Base-by-base conservation (phyloP, 2,113 vertebrate genomes). In the Coptodon bakossiorum region DNA sequence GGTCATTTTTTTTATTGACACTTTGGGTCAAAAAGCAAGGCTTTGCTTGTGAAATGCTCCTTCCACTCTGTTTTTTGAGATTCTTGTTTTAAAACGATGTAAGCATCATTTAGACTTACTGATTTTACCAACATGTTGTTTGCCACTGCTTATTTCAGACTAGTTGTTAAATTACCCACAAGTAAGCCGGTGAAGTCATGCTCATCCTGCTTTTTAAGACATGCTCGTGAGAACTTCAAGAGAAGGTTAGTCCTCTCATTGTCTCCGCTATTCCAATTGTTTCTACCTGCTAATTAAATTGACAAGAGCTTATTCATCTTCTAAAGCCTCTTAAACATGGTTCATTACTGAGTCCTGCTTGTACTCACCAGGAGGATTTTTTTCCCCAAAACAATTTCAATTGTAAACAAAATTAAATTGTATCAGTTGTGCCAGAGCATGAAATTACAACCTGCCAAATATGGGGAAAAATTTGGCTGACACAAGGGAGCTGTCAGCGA, bases 371-470 rank as follows among this genome's bases (percentile, higher is more conserved):
- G 45, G 73, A 78, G 73, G 29, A 78, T 31, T 78, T 78, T 78
- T 29, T 17, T 6, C 22, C 73, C 45, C 7, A 12, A 81, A 88
- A 85, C 76, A 88, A 36, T 83, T 68, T 57, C 53, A 7, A 52
- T 13, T 85, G 71, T 81, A 48, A 82, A 45, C 34, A 45, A 86
- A 61, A 84, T 11, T 31, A 79, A 87, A 80, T 78, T 78, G 73
- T 78, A 78, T 78, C 73, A 19, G 45, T 78, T 52, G 73, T 78
- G 45, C 45, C 73, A 78, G 73, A 78, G 73, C 73, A 38, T 27
- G 31, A 85, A 87, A 86, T 68, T 83, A 79, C 83, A 88, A 80
- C 79, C 83, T 52, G 86, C 81, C 79, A 87, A 85, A 73, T 50
- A 16, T 52, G 22, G 36, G 38, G 71, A 50, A 82, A 82, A 40